Evolutionary conservation across 2,888 invertebrate genomes (phyloP).

Genomic region (Keiferia lycopersicella): DNA sequence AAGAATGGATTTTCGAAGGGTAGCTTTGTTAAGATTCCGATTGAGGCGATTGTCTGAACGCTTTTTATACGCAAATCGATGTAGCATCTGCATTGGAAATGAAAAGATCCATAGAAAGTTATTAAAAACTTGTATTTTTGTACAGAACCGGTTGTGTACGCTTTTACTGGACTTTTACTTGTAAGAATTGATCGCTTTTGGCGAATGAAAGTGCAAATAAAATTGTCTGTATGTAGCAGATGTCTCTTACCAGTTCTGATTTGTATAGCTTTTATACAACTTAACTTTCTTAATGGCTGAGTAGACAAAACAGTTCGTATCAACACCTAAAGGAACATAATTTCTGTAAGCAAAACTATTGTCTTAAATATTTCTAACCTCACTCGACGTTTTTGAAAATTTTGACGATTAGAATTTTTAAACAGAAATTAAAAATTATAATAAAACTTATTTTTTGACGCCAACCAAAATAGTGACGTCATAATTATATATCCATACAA

Average conservation of each 20-base stretch:
- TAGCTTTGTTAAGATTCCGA: slow-evolving; percentile 48
- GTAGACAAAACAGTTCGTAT: background rate
- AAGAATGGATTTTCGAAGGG: slow-evolving; percentile 49
- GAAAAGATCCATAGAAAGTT: slow-evolving; percentile 26
- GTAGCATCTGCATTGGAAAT: slow-evolving; percentile 43
- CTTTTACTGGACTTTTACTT: slow-evolving; percentile 20
- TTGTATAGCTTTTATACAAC: no score
- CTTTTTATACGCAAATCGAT: slow-evolving; percentile 52
- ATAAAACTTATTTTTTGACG: no score
- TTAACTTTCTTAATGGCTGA: background rate
- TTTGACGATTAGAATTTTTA: no score
- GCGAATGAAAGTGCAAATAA: background rate
- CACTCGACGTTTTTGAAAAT: no score
- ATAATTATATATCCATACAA: no score
- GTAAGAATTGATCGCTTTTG: background rate
- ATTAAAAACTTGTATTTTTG: slow-evolving; percentile 25
- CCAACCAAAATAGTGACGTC: no score
- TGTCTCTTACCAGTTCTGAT: no score
- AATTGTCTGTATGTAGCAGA: background rate
- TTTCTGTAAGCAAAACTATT: no score
- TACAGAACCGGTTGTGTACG: slow-evolving; percentile 14
- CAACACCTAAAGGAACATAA: no score
- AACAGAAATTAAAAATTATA: no score
- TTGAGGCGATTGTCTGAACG: slow-evolving; percentile 42
- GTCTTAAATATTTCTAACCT: no score